Base-by-base conservation (phyloP, 2,113 vertebrate genomes). In the Fulica atra region DNA sequence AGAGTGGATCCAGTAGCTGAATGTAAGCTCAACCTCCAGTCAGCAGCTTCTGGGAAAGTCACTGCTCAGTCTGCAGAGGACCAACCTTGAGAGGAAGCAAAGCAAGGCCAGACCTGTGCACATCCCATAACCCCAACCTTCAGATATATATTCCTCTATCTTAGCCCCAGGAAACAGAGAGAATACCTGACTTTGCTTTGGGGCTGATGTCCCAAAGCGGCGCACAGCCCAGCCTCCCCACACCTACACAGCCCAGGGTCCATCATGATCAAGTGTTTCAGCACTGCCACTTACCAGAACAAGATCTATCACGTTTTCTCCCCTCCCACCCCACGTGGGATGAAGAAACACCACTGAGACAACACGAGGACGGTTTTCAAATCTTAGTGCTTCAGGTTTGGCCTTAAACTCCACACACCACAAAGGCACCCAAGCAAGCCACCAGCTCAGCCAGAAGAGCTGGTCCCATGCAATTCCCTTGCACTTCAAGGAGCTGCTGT, bases 121-220 rank as follows among this genome's bases (percentile, higher is more conserved):
- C 29, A 85, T 21, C 38, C 61, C 29, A 0, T 13, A 82, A 88
- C 63, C 24, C 40, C 53, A 70, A 15, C 60, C 35, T 74, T 74
- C 65, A 78, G 21, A 81, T 6, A n/a, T 0, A 61, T 10, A 3
- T 18, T 44, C 19, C n/a, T 19, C 21, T 26, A 2, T 2, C 61
- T n/a, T 28, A 54, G 48, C 40, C 54, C 13, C 28, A 57, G n/a
- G 35, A 81, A 91, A 13, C 18, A 59, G 13, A 81, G n/a, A 54
- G 69, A 87, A 68, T 8, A 68, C 14, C 2, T 24, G 36, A 24
- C n/a, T 6, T 17, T 28, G 2, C 59, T 56, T 16, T 18, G 48
- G 10, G 64, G 15, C 8, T 21, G 50, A 25, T 1, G 0, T 16
- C 73, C 33, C 61, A 6, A 1, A 0, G 17, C 1, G 1, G 31